A percentile compares a stretch with the other conserved stretches of the same genome.
Conservation (phyloP, 2,113 vertebrate species). For the Puntigrus tetrazona region DNA sequence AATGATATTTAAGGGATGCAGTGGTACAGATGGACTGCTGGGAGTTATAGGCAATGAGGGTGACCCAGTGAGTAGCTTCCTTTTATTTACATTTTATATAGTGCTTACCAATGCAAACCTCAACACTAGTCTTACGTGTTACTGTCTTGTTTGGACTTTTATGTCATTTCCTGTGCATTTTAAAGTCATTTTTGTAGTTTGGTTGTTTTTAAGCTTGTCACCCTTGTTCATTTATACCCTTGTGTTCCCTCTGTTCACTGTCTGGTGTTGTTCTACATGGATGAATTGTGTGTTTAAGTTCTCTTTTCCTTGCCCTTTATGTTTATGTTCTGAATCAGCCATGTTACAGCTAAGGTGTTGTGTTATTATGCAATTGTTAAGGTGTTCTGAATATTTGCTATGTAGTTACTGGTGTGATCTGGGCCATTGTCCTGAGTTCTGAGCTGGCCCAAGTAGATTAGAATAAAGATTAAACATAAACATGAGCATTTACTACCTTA, state of each 20-base stretch:
- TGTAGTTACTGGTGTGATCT: neutral
- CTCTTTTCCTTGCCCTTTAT: no score
- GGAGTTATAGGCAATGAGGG: constrained; percentile 79
- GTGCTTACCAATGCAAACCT: neutral
- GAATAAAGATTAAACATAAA: neutral
- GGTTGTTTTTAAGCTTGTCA: no score
- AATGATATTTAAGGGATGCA: constrained; percentile 62
- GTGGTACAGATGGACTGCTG: constrained; percentile 74
- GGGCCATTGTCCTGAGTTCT: neutral
- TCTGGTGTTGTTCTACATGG: no score
- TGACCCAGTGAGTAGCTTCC: constrained; percentile 66
- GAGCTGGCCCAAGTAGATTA: neutral
- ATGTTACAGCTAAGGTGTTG: no score
- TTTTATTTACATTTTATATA: neutral
- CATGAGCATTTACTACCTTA: neutral
- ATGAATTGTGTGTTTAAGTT: no score
- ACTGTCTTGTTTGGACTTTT: no score
- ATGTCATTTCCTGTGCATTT: no score
- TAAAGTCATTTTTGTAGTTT: no score
- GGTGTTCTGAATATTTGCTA: neutral
- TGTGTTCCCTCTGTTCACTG: no score
- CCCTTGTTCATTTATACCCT: no score
- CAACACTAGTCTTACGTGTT: neutral
- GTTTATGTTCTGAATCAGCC: no score
- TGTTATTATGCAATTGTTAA: no score